phyloP scores from a whole-genome alignment of 2,888 invertebrate genomes.

The Tricholauxania praeusta region DNA sequence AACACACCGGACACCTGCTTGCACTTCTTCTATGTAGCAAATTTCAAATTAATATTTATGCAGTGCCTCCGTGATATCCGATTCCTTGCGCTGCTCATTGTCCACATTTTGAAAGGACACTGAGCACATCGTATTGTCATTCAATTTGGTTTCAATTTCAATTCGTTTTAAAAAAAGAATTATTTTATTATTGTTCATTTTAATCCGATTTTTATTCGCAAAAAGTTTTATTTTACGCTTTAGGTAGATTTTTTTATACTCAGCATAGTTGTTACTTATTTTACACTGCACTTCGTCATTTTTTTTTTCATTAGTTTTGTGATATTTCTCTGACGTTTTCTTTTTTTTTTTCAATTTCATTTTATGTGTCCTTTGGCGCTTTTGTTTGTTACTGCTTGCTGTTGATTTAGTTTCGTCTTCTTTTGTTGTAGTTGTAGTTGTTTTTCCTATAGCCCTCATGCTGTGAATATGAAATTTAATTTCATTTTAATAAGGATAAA shows the following conservation, averaged over 20 bases:
- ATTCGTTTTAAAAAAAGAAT: slow-evolving; percentile 1
- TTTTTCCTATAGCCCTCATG: slow-evolving; percentile 4
- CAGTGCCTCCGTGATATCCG: neutral
- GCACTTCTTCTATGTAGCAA: neutral
- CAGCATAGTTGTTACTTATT: neutral
- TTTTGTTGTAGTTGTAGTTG: slow-evolving; percentile 8
- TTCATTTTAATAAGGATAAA: slow-evolving; percentile 50
- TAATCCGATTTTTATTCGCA: slow-evolving; percentile 25
- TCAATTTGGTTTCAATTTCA: slow-evolving; percentile 22
- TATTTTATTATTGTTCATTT: neutral
- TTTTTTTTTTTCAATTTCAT: slow-evolving; percentile 12
- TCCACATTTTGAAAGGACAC: neutral
- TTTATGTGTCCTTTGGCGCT: slow-evolving; percentile 30
- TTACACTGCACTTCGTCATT: neutral
- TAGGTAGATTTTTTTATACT: neutral
- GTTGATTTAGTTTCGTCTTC: slow-evolving; percentile 5
- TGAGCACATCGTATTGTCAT: neutral
- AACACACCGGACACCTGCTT: neutral
- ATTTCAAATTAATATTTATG: neutral
- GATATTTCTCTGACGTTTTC: neutral
- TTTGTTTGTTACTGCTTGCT: neutral
- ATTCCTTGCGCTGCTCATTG: neutral
- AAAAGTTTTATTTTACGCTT: too few species aligned
- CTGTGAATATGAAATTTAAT: slow-evolving; percentile 39
- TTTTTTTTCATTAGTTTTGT: slow-evolving; percentile 3